Conservation (phyloP, 2,797 vertebrate species). For the Tragopan temminckii region DNA sequence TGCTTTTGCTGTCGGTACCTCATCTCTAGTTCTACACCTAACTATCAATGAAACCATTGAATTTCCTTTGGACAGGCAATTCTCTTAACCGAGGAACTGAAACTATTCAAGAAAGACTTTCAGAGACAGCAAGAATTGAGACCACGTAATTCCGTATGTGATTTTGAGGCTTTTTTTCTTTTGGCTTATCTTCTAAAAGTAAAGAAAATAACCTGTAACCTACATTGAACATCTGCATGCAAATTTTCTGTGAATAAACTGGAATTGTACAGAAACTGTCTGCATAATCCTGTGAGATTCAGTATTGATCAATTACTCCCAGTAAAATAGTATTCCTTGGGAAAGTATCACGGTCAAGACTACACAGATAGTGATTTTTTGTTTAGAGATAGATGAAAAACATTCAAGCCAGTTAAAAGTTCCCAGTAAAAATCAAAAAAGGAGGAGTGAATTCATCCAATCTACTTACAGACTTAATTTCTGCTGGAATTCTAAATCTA, state of each 20-base stretch:
- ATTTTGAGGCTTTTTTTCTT: background rate
- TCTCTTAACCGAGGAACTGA: background rate
- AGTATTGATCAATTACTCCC: background rate
- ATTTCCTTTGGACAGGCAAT: background rate
- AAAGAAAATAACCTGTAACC: background rate
- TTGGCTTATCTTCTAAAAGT: background rate
- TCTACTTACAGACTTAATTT: background rate
- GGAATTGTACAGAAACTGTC: background rate
- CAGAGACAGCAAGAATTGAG: background rate
- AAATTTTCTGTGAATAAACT: constrained; percentile 4
- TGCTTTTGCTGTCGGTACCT: background rate
- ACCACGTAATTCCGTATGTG: background rate
- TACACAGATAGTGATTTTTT: background rate
- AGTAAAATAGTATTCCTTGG: background rate
- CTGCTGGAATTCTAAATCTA: background rate
- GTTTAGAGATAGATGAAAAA: background rate
- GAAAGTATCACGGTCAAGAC: background rate
- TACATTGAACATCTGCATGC: background rate
- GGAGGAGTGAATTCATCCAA: background rate
- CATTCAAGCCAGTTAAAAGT: background rate
- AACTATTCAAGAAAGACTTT: background rate
- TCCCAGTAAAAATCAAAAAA: background rate
- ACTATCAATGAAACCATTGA: background rate
- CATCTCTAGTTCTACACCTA: background rate
- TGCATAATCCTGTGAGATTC: background rate